phyloP scores from a whole-genome alignment of 1,140 invertebrate genomes.

The Ridgeia piscesae region DNA sequence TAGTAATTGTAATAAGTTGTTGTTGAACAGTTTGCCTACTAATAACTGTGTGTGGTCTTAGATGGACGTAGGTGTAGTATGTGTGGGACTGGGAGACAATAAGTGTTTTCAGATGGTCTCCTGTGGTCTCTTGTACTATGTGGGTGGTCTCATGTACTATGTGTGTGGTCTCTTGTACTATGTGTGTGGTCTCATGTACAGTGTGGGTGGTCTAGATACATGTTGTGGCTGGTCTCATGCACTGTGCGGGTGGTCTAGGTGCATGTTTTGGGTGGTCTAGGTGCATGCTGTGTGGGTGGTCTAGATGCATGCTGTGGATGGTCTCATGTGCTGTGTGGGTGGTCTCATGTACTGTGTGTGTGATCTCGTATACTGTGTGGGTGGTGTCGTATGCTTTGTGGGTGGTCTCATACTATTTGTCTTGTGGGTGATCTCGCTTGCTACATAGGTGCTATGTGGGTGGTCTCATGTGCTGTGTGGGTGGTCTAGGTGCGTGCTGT shows the following conservation, averaged over 20 bases:
- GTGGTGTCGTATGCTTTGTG: too few relatives aligned
- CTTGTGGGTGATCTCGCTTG: constrained; percentile 68
- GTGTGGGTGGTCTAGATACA: constrained; percentile 58
- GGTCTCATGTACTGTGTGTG: too few relatives aligned
- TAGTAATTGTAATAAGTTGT: constrained; percentile 44
- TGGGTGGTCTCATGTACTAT: neutral
- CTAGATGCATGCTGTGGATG: constrained; percentile 71
- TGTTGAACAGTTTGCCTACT: constrained; percentile 4
- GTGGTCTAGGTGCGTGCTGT: constrained; percentile 65
- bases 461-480: neutral
- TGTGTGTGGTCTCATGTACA: too few relatives aligned
- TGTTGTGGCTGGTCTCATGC: constrained; percentile 48
- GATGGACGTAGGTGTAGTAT: neutral
- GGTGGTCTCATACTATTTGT: constrained; percentile 15
- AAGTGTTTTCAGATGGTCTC: neutral
- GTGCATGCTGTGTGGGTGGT: too few relatives aligned
- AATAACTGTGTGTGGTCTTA: neutral
- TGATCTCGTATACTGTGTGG: too few relatives aligned
- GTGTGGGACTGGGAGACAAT: neutral
- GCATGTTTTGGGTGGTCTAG: too few relatives aligned
- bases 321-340: constrained; percentile 52
- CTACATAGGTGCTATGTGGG: neutral
- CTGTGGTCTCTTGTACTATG: neutral
- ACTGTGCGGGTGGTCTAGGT: too few relatives aligned
- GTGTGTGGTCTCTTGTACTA: too few relatives aligned